Percentiles rank a stretch among this genome's conserved stretches.
phyloP scores from a whole-genome alignment of 2,888 invertebrate genomes.

The Coenonympha glycerion region DNA sequence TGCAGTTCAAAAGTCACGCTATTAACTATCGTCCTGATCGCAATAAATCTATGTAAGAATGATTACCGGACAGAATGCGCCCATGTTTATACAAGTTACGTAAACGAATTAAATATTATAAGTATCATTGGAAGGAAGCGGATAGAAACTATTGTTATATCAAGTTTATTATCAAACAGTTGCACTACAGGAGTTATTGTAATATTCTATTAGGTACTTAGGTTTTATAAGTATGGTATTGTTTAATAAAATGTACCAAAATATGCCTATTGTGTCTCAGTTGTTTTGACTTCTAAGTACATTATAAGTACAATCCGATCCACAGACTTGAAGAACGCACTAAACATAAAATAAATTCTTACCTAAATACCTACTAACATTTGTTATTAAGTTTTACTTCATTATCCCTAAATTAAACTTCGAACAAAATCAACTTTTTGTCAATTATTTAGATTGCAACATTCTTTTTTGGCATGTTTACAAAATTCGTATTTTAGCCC shows the following conservation, averaged over 20 bases:
- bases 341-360: no score
- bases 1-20: background rate
- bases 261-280: constrained; percentile 24
- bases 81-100: constrained; percentile 4
- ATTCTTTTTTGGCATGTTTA: no score
- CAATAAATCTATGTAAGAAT: background rate
- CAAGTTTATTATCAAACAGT: constrained; percentile 29
- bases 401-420: no score
- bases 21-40: background rate
- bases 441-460: no score
- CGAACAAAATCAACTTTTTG: no score
- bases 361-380: no score
- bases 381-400: no score
- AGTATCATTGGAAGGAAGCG: constrained; percentile 16
- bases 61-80: constrained; percentile 10
- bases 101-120: constrained; percentile 6
- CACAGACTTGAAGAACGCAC: no score
- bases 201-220: constrained; percentile 17
- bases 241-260: constrained; percentile 23
- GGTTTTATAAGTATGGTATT: background rate
- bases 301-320: no score
- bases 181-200: constrained; percentile 21
- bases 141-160: constrained; percentile 28
- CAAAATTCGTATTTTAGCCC: no score
- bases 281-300: constrained; percentile 21